Evolutionary conservation across 2,113 vertebrate genomes (phyloP).

Genomic region (Bombycilla garrulus): DNA sequence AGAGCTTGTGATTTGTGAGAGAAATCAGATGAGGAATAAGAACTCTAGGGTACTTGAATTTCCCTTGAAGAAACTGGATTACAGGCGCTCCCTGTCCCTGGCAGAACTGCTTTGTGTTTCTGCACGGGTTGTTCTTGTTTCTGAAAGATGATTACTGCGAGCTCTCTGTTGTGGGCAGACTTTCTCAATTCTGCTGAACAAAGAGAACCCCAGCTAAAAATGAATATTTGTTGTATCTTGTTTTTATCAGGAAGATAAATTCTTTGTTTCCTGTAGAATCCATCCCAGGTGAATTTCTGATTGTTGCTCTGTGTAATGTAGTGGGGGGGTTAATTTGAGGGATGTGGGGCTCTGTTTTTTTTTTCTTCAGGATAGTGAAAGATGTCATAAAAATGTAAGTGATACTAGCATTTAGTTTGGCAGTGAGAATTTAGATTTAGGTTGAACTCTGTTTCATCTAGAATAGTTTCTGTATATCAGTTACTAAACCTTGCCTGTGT

Average conservation of each 20-base stretch:
- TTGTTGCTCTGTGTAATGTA: neutral
- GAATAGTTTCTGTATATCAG: neutral
- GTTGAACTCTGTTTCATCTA: neutral
- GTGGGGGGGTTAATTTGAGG: rapidly evolving
- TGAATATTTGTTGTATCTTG: conserved; percentile 16
- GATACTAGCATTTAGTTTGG: neutral
- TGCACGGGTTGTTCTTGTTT: neutral
- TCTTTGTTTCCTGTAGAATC: conserved; percentile 14
- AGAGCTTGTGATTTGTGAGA: conserved; percentile 68
- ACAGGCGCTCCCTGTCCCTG: conserved; percentile 30
- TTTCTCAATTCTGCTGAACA: conserved; percentile 40
- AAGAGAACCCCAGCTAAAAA: conserved; percentile 48
- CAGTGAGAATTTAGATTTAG: neutral
- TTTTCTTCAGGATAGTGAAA: neutral
- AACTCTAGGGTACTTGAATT: conserved; percentile 63
- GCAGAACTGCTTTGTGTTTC: conserved; percentile 76
- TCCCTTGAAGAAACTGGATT: conserved; percentile 81
- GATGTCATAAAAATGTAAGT: neutral
- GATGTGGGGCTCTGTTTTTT: neutral
- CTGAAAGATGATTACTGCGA: conserved; percentile 3
- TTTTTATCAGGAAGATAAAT: conserved; percentile 27
- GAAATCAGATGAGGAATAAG: conserved; percentile 75
- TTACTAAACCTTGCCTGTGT: neutral
- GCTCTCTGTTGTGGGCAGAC: conserved; percentile 29
- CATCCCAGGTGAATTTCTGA: conserved; percentile 31